Evolutionary conservation across 2,888 invertebrate genomes (phyloP).

Genomic region (Sinodicranocentrus sp.): DNA sequence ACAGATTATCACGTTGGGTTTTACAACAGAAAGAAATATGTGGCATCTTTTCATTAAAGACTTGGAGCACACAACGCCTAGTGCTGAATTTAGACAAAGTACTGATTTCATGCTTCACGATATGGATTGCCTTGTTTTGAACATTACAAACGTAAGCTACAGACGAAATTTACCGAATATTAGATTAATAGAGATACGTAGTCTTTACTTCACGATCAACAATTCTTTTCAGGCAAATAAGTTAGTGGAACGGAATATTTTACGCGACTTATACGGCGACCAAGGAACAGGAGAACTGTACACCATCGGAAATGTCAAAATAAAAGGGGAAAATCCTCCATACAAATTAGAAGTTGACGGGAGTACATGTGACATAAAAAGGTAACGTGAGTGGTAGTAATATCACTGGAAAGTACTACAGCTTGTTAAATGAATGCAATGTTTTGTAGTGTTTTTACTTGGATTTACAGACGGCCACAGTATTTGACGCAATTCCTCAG

Average conservation of each 20-base stretch:
- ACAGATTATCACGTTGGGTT: conserved; percentile 4
- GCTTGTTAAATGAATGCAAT: background rate
- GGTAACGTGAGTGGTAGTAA: background rate
- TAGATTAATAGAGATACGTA: background rate
- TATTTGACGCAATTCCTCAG: background rate
- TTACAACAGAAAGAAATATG: background rate
- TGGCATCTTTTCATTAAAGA: conserved; percentile 18
- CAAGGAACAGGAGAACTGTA: conserved; percentile 33
- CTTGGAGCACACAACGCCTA: conserved; percentile 5
- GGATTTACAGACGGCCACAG: background rate
- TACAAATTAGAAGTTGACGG: conserved; percentile 27
- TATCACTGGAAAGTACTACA: background rate
- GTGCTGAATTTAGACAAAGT: conserved; percentile 14
- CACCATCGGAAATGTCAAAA: conserved; percentile 22
- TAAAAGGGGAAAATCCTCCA: conserved; percentile 13
- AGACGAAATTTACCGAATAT: background rate
- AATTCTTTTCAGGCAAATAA: conserved; percentile 1
- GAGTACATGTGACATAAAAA: conserved; percentile 8
- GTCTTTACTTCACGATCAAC: too few species aligned
- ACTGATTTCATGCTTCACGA: background rate
- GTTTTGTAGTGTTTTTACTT: background rate
- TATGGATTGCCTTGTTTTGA: conserved; percentile 4
- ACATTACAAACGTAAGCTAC: conserved; percentile 32
- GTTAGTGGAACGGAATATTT: background rate
- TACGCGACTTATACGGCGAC: background rate